phyloP scores from a whole-genome alignment of 2,888 invertebrate species.

The Cerastis leucographa region DNA sequence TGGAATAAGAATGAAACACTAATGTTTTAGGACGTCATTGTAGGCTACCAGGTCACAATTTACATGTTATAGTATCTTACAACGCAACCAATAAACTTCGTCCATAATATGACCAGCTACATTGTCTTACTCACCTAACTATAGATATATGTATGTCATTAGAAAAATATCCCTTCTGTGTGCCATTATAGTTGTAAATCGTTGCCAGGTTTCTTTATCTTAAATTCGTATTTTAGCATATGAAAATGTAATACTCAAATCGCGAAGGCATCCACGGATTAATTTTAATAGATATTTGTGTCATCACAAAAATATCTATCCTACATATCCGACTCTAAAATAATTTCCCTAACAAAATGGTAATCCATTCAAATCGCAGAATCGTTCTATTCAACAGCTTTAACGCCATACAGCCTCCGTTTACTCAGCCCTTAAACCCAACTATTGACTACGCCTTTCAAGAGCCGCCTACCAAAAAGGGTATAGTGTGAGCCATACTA shows the following conservation, averaged over 20 bases:
- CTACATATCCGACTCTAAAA: too few species aligned
- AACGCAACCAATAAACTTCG: neutral
- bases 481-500: slow-evolving; percentile 38
- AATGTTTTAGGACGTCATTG: too few species aligned
- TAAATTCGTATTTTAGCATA: too few species aligned
- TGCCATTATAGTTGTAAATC: too few species aligned
- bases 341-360: slow-evolving; percentile 27
- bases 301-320: too few species aligned
- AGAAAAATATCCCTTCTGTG: neutral
- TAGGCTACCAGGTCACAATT: neutral
- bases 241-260: too few species aligned
- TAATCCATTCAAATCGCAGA: slow-evolving; percentile 47
- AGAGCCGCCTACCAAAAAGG: slow-evolving; percentile 50
- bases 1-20: too few species aligned
- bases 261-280: too few species aligned
- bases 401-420: slow-evolving; percentile 30
- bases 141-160: neutral
- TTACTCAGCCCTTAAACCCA: slow-evolving; percentile 48
- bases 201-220: too few species aligned
- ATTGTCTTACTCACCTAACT: neutral
- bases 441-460: slow-evolving; percentile 50
- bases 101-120: too few species aligned
- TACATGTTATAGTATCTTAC: neutral
- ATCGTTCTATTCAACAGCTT: slow-evolving; percentile 32
- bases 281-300: too few species aligned